A percentile compares a stretch with the other conserved stretches of the same genome.
phyloP scores from a whole-genome alignment of 2,888 invertebrate genomes.

The Ephialtes manifestator region DNA sequence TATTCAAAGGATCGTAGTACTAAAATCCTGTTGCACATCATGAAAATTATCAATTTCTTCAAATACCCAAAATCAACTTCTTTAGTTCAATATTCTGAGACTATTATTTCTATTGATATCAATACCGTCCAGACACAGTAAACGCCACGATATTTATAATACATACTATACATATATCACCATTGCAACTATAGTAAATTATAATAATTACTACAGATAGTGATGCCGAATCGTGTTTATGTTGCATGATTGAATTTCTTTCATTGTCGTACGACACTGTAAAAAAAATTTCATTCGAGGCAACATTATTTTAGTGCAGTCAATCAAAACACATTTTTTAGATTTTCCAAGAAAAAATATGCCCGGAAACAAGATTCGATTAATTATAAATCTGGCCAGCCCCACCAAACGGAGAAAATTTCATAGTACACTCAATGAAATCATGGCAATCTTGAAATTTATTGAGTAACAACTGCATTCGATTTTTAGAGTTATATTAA shows the following conservation, averaged over 20 bases:
- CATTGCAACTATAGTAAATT: conserved; percentile 60
- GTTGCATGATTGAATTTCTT: conserved; percentile 66
- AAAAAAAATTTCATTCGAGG: conserved; percentile 28
- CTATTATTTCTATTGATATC: conserved; percentile 14
- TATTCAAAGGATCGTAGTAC: neutral
- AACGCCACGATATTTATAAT: conserved; percentile 37
- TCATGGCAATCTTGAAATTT: no score
- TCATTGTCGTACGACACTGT: conserved; percentile 46
- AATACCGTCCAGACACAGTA: conserved; percentile 24
- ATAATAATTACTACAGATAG: conserved; percentile 43
- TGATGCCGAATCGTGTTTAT: conserved; percentile 62
- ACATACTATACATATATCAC: conserved; percentile 49
- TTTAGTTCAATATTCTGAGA: neutral
- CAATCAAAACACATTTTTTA: neutral
- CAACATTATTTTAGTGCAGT: conserved; percentile 21
- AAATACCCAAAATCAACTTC: neutral
- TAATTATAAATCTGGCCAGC: neutral
- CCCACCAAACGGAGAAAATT: neutral
- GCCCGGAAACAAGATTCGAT: neutral
- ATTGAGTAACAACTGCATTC: no score
- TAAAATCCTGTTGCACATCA: neutral
- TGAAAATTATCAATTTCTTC: neutral
- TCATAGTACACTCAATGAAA: no score
- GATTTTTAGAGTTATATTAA: no score
- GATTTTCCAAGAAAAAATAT: neutral